phyloP scores from a whole-genome alignment of 1,140 invertebrate species.

The Zaprionus ornatus region DNA sequence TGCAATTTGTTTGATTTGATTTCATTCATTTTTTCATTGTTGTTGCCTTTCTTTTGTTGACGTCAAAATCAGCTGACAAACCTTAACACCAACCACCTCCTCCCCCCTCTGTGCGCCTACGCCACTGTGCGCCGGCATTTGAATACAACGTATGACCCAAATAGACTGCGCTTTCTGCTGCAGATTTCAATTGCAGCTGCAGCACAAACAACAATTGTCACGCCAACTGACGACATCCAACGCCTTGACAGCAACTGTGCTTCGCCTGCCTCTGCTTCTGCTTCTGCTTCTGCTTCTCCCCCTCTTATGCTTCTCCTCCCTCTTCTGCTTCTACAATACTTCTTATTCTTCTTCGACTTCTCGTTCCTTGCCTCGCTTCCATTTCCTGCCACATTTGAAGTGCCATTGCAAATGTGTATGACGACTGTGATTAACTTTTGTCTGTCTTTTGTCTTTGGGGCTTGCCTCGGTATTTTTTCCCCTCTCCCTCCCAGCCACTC shows the following conservation, averaged over 20 bases:
- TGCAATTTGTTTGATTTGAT: slow-evolving; percentile 4
- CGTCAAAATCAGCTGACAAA: slow-evolving; percentile 49
- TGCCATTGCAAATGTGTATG: slow-evolving; percentile 54
- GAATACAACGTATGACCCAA: slow-evolving; percentile 48
- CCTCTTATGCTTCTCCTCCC: not conserved
- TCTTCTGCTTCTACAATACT: too few relatives aligned
- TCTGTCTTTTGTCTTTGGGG: slow-evolving; percentile 46
- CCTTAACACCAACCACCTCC: not conserved
- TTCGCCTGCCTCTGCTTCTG: not conserved
- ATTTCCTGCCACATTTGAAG: slow-evolving; percentile 21
- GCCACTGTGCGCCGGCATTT: slow-evolving; percentile 22
- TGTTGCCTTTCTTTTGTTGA: slow-evolving; percentile 33
- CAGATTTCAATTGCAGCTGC: slow-evolving; percentile 52
- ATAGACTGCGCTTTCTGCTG: slow-evolving; percentile 33
- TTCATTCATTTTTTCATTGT: not conserved
- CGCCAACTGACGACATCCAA: slow-evolving; percentile 44
- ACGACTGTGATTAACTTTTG: slow-evolving; percentile 67
- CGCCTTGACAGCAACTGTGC: slow-evolving; percentile 22
- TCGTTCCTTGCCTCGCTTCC: too few relatives aligned
- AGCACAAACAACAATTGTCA: slow-evolving; percentile 47
- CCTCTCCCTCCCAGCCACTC: not conserved
- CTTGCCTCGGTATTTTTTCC: not conserved
- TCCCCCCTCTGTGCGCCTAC: not conserved
- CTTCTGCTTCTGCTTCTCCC: not conserved
- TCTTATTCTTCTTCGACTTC: not conserved